phyloP scores from a whole-genome alignment of 2,888 invertebrate species.

The Dendrolimus pini region DNA sequence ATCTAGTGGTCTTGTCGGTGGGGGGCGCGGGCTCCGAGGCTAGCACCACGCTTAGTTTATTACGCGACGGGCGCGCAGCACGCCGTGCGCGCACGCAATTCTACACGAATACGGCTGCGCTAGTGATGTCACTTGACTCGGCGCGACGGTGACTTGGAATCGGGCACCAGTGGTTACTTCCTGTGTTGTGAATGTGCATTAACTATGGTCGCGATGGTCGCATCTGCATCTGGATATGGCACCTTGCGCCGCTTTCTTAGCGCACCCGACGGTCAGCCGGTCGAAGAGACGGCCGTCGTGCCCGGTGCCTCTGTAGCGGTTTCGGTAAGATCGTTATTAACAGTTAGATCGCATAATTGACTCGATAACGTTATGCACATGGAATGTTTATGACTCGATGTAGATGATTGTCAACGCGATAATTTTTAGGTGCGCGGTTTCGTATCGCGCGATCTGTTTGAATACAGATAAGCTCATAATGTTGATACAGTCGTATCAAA shows the following conservation, averaged over 20 bases:
- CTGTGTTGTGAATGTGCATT: conserved; percentile 45
- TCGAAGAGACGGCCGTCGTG: conserved; percentile 40
- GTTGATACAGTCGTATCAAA: too few relatives aligned
- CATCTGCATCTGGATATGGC: conserved; percentile 71
- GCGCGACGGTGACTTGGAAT: not conserved
- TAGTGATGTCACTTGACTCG: conserved; percentile 49
- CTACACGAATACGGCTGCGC: conserved; percentile 29
- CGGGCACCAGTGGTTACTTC: conserved; percentile 37
- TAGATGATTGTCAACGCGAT: conserved; percentile 26
- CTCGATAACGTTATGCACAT: conserved; percentile 35
- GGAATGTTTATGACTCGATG: conserved; percentile 45
- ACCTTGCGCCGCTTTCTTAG: conserved; percentile 69
- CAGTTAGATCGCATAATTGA: conserved; percentile 3
- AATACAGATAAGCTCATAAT: not conserved
- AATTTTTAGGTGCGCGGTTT: conserved; percentile 32
- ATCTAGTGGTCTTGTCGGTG: conserved; percentile 20
- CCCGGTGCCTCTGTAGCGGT: conserved; percentile 63
- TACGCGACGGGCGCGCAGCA: conserved; percentile 55
- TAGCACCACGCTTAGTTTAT: conserved; percentile 37
- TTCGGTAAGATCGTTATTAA: conserved; percentile 50
- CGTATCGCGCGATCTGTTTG: not conserved
- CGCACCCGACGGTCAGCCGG: conserved; percentile 60
- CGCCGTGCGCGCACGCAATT: conserved; percentile 37
- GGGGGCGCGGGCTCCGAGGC: conserved; percentile 31
- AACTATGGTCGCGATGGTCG: conserved; percentile 72